Evolutionary conservation across 2,888 invertebrate species (phyloP).

Genomic region (Biston stratarius): DNA sequence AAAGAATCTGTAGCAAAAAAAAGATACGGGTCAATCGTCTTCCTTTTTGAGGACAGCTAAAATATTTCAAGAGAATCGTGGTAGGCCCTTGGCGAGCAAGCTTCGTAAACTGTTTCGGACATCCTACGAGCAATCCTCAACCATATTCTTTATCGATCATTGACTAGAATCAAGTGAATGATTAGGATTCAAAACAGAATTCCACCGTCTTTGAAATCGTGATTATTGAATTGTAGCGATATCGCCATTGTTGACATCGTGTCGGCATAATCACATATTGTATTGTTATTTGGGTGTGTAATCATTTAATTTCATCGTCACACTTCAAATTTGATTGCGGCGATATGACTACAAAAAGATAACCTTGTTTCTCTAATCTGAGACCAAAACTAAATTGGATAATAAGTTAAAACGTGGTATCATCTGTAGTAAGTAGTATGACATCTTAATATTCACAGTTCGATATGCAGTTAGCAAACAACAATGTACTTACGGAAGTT

Average conservation of each 20-base stretch:
- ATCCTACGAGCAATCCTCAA: constrained; percentile 33
- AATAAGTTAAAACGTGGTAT: too few relatives aligned
- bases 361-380: too few relatives aligned
- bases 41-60: constrained; percentile 33
- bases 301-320: too few relatives aligned
- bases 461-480: constrained; percentile 30
- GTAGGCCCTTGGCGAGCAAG: constrained; percentile 21
- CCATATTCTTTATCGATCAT: constrained; percentile 36
- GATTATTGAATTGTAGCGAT: too few relatives aligned
- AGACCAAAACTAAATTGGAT: too few relatives aligned
- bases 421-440: too few relatives aligned
- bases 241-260: too few relatives aligned
- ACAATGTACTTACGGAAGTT: constrained; percentile 37
- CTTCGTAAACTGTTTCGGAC: constrained; percentile 27
- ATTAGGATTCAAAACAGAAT: constrained; percentile 27
- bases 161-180: constrained; percentile 3
- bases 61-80: constrained; percentile 29
- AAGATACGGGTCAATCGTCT: constrained; percentile 24
- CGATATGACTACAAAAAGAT: too few relatives aligned
- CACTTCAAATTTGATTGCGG: too few relatives aligned
- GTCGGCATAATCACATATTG: too few relatives aligned
- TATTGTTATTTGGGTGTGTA: too few relatives aligned
- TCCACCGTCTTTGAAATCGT: too few relatives aligned
- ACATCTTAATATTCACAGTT: constrained; percentile 6
- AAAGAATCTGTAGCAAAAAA: constrained; percentile 24